Base-by-base conservation (phyloP, 2,113 vertebrate genomes). In the Typhlomys cinereus region DNA sequence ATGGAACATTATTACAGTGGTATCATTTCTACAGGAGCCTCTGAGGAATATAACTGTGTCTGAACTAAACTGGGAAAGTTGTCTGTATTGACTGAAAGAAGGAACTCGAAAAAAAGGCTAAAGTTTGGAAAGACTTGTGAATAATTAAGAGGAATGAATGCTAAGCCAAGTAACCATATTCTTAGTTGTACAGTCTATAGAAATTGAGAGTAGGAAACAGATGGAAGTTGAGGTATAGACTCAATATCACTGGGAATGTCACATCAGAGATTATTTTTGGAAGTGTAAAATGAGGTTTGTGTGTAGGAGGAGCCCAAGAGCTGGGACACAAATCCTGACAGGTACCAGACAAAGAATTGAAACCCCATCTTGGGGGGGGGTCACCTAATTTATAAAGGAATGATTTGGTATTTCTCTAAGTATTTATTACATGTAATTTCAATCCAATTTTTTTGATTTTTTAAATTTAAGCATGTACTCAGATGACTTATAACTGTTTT, bases 161-260 rank as follows among this genome's bases (percentile, higher is more conserved):
- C 78, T 92, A 94, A 94, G 93, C 96, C 95, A 97, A 96, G 94
- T 48, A 41, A 74, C 86, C 94, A 95, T 92, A 93, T 96, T 96
- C 95, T 91, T 86, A 75, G 92, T 95, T 91, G 94, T 95, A 73
- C 50, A 82, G 76, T 96, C 93, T 96, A 92, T 94, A 96, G 94
- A 96, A 95, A 92, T 86, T 10, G 76, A 76, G 92, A 88, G 95
- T 74, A 75, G 91, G 96, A 90, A 96, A 86, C 96, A 97, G 96
- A 97, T 96, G 96, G 95, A 78, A 95, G 92, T 95, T 81, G 94
- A 96, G 96, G 96, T 95, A 94, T 86, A 97, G 96, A 95, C 95
- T 96, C 97, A 96, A 96, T 98, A 97, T 97, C 88, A 74, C 95
- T 88, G 96, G 91, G 96, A 96, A 96, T 97, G 95, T 97, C 97